These are phyloP conservation scores for Cyphomyrus discorhynchus DNA, from an alignment of 2,113 vertebrate genomes.

Conservation along the genomic window DNA sequence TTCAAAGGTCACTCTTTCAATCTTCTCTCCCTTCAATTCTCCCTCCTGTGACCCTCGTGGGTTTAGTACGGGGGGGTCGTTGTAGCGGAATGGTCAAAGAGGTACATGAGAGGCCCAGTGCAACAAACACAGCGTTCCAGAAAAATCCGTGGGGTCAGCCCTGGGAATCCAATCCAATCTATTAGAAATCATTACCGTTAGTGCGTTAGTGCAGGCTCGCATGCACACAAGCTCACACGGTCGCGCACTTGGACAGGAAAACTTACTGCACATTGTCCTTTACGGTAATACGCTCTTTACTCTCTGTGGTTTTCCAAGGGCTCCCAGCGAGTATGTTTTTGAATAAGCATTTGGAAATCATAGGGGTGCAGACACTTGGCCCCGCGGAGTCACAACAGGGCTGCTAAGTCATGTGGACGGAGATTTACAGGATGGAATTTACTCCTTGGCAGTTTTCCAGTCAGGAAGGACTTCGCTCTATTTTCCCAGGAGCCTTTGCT, in stretches of 20 bases:
- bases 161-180: background rate
- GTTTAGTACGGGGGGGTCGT: background rate
- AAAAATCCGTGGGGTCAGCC: background rate
- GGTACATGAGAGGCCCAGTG: background rate
- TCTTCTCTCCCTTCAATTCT: background rate
- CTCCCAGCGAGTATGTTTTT: background rate
- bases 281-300: background rate
- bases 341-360: background rate
- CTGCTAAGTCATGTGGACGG: constrained; percentile 7
- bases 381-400: background rate
- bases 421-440: background rate
- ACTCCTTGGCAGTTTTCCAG: constrained; percentile 12
- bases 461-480: background rate
- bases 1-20: background rate
- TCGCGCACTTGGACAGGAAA: background rate
- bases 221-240: background rate
- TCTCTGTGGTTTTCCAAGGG: background rate
- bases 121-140: background rate
- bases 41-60: background rate
- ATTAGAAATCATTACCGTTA: background rate
- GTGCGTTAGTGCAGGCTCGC: background rate
- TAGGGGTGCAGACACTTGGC: background rate
- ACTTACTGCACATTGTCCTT: background rate
- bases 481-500: background rate
- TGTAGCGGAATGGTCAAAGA: background rate